phyloP scores from a whole-genome alignment of 1,140 invertebrate genomes.

The Penaeus indicus region DNA sequence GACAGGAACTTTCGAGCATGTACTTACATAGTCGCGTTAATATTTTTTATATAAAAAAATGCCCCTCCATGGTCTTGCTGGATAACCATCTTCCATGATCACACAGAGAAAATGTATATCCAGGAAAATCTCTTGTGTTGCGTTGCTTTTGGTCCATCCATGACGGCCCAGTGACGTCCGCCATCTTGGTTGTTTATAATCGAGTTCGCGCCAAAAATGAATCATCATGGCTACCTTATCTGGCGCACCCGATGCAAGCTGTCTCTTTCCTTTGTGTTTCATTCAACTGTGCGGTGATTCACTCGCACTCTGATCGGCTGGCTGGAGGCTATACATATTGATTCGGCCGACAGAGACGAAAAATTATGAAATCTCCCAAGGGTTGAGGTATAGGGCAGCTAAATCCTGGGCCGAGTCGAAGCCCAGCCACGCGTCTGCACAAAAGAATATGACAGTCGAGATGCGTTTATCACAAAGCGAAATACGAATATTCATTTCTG shows the following conservation, averaged over 20 bases:
- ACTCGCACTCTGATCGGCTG: conserved; percentile 46
- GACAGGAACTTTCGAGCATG: no score
- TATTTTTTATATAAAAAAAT: no score
- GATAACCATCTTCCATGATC: conserved; percentile 31
- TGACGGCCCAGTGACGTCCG: conserved; percentile 46
- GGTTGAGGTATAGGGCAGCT: conserved; percentile 53
- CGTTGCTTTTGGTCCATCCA: conserved; percentile 11
- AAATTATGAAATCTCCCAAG: conserved; percentile 58
- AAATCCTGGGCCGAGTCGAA: conserved; percentile 61
- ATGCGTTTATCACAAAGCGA: conserved; percentile 66
- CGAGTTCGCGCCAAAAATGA: conserved; percentile 64
- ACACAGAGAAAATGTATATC: conserved; percentile 13
- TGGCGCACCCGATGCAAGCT: conserved; percentile 55
- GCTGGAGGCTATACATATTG: conserved; percentile 60
- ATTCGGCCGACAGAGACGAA: conserved; percentile 51
- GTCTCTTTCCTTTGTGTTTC: conserved; percentile 60
- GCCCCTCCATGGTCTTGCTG: not conserved
- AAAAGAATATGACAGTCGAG: conserved; percentile 66
- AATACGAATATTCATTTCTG: conserved; percentile 66
- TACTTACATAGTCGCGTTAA: no score
- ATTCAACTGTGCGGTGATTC: conserved; percentile 60
- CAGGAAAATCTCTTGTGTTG: not conserved
- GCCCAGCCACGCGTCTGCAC: conserved; percentile 65
- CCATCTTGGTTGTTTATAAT: conserved; percentile 65
- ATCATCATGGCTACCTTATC: conserved; percentile 62